Percentiles rank a stretch among this genome's conserved stretches.
Conservation (phyloP, 2,888 invertebrate species). For the Agrotis exclamationis region DNA sequence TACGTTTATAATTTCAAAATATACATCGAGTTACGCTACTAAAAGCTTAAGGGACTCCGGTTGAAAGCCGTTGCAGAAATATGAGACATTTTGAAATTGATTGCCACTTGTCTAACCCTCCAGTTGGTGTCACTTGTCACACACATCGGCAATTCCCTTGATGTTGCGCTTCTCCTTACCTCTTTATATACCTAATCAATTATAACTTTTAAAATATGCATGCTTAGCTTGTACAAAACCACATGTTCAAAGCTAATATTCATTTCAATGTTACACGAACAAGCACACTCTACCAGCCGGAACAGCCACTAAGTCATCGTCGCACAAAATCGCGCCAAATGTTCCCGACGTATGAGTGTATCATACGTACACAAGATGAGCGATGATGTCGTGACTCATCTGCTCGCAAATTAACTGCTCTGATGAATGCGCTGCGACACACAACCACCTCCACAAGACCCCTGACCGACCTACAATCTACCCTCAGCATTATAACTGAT, state of each 20-base stretch:
- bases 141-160: not conserved
- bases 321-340: slow-evolving; percentile 74
- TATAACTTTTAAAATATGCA: no score
- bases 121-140: not conserved
- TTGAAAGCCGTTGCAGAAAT: not conserved
- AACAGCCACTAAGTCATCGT: slow-evolving; percentile 44
- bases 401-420: slow-evolving; percentile 89
- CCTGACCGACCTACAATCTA: slow-evolving; percentile 49
- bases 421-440: slow-evolving; percentile 85
- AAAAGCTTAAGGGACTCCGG: no score
- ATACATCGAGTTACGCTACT: no score
- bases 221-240: no score
- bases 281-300: slow-evolving; percentile 11
- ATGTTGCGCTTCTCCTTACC: not conserved
- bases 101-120: not conserved
- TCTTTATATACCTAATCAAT: no score
- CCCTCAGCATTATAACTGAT: slow-evolving; percentile 53
- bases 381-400: slow-evolving; percentile 88
- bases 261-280: slow-evolving; percentile 14
- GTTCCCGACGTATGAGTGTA: slow-evolving; percentile 80
- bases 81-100: not conserved
- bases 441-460: slow-evolving; percentile 74
- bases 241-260: not conserved
- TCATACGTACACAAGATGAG: slow-evolving; percentile 83
- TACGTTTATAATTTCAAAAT: no score